Percentiles rank a stretch among this genome's conserved stretches.
phyloP scores from a whole-genome alignment of 2,888 invertebrate genomes.

The Machimus rusticus region DNA sequence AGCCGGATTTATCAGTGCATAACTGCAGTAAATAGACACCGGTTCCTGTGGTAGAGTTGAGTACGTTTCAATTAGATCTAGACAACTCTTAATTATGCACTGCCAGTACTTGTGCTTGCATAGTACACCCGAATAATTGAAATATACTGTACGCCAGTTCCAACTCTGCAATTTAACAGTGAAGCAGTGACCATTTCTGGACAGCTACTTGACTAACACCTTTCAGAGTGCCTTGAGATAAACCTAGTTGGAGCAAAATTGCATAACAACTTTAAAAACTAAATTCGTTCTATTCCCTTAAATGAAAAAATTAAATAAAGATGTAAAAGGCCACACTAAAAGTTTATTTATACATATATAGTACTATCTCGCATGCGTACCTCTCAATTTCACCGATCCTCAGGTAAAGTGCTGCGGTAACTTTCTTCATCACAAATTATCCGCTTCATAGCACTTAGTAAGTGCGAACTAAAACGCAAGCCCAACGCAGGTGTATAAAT shows the following conservation, averaged over 20 bases:
- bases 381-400: background rate
- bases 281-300: background rate
- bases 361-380: background rate
- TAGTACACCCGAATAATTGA: background rate
- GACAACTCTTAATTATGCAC: slow-evolving; percentile 8
- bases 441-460: background rate
- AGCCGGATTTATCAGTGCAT: background rate
- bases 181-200: background rate
- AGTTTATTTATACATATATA: background rate
- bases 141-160: background rate
- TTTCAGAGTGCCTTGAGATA: background rate
- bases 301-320: background rate
- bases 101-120: background rate
- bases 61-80: slow-evolving; percentile 26
- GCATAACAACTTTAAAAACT: background rate
- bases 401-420: background rate
- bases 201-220: background rate
- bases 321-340: background rate
- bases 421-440: slow-evolving; percentile 13
- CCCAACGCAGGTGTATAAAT: background rate
- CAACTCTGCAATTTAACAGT: background rate
- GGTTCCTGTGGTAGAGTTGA: background rate
- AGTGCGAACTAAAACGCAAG: slow-evolving; percentile 1
- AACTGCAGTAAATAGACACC: slow-evolving; percentile 6
- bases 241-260: background rate